A percentile compares a stretch with the other conserved stretches of the same genome.
phyloP scores from a whole-genome alignment of 2,888 invertebrate species.

The Cybosia mesomella region DNA sequence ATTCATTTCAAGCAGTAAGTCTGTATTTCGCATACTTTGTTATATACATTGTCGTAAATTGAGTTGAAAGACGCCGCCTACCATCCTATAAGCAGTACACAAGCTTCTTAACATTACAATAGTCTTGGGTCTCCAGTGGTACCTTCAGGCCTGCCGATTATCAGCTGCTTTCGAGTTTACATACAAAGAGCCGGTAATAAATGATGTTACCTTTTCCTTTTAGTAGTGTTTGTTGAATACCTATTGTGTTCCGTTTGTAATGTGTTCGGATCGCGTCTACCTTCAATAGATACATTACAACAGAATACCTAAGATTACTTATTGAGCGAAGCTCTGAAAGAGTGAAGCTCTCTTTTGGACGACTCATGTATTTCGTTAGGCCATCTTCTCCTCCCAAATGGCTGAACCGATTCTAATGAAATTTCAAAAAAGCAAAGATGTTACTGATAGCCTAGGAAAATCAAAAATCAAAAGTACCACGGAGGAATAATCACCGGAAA shows the following conservation, averaged over 20 bases:
- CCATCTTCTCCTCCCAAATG: no score
- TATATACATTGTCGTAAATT: not conserved
- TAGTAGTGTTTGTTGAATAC: slow-evolving; percentile 16
- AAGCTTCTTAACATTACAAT: slow-evolving; percentile 7
- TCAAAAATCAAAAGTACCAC: no score
- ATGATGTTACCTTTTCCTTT: slow-evolving; percentile 25
- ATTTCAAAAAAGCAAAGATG: no score
- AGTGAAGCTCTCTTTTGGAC: no score
- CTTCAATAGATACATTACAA: not conserved
- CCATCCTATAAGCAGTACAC: no score
- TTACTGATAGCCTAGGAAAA: no score
- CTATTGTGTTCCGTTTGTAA: slow-evolving; percentile 21
- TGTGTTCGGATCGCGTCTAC: slow-evolving; percentile 19
- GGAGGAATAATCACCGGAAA: no score
- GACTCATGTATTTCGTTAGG: no score
- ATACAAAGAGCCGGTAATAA: slow-evolving; percentile 25
- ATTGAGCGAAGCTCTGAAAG: no score
- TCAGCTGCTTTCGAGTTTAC: slow-evolving; percentile 23
- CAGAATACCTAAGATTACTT: no score
- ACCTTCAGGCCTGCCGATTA: slow-evolving; percentile 11
- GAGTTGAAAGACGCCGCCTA: not conserved
- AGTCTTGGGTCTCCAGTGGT: slow-evolving; percentile 11
- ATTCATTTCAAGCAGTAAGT: not conserved
- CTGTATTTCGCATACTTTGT: not conserved
- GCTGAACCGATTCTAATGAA: no score